Conservation (phyloP, 2,113 vertebrate genomes). For the Chaetorhynchus papuensis region DNA sequence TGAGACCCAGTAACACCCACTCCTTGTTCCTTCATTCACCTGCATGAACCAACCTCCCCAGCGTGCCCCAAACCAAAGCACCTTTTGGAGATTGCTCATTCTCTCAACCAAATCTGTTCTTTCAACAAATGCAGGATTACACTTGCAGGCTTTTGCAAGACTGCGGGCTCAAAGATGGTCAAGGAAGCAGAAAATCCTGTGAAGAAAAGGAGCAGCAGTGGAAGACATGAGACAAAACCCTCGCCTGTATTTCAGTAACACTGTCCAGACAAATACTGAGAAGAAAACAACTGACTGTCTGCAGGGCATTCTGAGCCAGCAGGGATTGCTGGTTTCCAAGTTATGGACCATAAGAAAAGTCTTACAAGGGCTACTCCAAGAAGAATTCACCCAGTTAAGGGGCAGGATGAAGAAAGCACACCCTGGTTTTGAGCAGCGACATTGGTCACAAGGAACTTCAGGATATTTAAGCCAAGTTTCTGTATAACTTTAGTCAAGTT, state of each 20-base stretch:
- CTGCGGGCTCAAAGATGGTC: neutral
- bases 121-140: neutral
- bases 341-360: neutral
- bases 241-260: neutral
- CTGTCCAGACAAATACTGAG: neutral
- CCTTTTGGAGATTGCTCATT: neutral
- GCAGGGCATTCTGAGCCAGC: neutral
- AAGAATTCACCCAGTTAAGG: neutral
- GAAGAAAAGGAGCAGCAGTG: neutral
- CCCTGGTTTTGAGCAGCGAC: neutral
- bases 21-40: neutral
- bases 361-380: neutral
- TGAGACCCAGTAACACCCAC: conserved; percentile 51
- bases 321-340: neutral
- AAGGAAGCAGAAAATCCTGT: neutral
- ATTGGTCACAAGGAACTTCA: neutral
- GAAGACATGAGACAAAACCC: neutral
- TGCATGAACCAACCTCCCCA: neutral
- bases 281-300: neutral
- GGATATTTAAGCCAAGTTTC: neutral
- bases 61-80: neutral
- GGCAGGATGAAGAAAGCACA: neutral
- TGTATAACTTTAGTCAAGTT: neutral
- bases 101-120: neutral
- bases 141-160: neutral